A percentile compares a stretch with the other conserved stretches of the same genome.
Evolutionary conservation across 1,140 invertebrate genomes (phyloP).

Genomic region (Ooceraea biroi): DNA sequence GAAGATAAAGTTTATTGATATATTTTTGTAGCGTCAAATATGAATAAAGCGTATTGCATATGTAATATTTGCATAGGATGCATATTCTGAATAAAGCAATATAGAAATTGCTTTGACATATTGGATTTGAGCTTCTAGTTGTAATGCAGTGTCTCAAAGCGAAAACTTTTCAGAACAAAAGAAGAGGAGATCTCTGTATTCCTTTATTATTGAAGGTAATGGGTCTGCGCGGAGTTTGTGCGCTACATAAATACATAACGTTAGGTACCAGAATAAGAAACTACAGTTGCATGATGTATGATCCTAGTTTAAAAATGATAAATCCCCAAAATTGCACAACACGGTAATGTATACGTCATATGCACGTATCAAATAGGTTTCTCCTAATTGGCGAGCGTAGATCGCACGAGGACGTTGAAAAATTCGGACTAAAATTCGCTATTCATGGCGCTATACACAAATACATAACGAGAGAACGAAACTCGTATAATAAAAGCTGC

Average conservation of each 20-base stretch:
- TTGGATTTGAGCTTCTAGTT: neutral
- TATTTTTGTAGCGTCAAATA: too few relatives aligned
- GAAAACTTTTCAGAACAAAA: neutral
- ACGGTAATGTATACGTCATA: neutral
- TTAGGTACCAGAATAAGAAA: slow-evolving; percentile 9
- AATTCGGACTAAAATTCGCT: neutral
- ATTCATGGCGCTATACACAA: neutral
- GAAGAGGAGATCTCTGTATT: neutral
- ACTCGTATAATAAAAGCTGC: neutral
- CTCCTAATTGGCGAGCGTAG: neutral
- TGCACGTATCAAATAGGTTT: neutral
- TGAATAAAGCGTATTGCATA: too few relatives aligned
- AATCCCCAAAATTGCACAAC: neutral
- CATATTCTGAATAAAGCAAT: too few relatives aligned
- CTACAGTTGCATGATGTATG: slow-evolving; percentile 2
- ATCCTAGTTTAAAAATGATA: neutral
- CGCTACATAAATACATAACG: slow-evolving; percentile 5
- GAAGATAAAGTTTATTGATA: too few relatives aligned
- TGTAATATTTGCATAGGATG: too few relatives aligned
- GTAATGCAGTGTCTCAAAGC: neutral
- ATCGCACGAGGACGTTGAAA: neutral
- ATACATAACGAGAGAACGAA: too few relatives aligned
- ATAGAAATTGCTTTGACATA: neutral
- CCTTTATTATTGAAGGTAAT: slow-evolving; percentile 7
- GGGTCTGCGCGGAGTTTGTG: neutral